Evolutionary conservation across 2,797 vertebrate genomes (phyloP), one percentile per base, ranked within the genome.

Genomic region (Pogoniulus pusillus): DNA sequence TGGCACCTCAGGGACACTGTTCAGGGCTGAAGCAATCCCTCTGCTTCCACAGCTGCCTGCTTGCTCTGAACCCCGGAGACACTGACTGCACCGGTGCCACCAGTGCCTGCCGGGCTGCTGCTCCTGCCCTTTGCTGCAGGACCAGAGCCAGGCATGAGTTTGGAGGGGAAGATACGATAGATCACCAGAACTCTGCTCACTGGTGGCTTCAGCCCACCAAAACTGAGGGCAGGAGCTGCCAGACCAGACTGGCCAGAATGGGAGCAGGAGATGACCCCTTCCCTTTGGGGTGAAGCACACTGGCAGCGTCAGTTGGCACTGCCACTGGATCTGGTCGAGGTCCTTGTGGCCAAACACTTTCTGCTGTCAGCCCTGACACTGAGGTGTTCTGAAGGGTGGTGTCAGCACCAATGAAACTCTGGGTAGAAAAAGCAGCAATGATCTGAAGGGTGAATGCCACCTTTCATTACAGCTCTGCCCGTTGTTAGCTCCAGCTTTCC

Each of bases 71-170:
- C 17, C 20, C 70, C 19, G 16, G 30, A 8, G 43, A 35, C 13
- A 27, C 34, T 1, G 0, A 23, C 37, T 0, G 1, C 37, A 11
- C 30, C 11, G 0, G 34, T 26, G 41, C 27, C 29, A 8, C 60
- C 6, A 6, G 29, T 13, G 45, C 57, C 45, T 12, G 63, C 35
- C 3, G 3, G 45, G 54, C 37, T n/a, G 34, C 43, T 63, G 55
- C 6, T n/a, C 13, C 41, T 71, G 57, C 70, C 6, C 45, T 17
- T 32, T 9, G 71, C 59, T 54, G 51, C 0, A 1, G 63, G 19
- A 20, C 35, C 57, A 59, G 41, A 59, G 47, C 9, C 29, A 10
- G 37, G 35, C 7, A 3, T 6, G 37, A 53, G 6, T 2, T 18
- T 7, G 8, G 22, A 74, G 11, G 1, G 13, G 13, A 30, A 22